phyloP scores from a whole-genome alignment of 2,888 invertebrate genomes.

The Heliconius aoede region DNA sequence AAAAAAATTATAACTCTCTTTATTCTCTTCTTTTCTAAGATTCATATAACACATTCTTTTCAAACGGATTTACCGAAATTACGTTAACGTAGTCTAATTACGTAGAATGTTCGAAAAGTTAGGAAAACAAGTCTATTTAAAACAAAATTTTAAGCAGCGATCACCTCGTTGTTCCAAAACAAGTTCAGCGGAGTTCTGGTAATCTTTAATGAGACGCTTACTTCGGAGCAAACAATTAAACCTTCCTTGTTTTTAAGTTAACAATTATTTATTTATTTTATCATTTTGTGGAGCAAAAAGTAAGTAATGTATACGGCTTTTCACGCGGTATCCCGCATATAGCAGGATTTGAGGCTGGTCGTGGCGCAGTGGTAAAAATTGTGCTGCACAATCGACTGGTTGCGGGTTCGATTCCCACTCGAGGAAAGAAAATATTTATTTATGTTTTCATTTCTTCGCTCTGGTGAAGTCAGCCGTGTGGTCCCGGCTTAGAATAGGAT shows the following conservation, averaged over 20 bases:
- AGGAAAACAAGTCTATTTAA: conserved; percentile 14
- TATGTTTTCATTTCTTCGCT: no score
- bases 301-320: neutral
- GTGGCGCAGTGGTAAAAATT: no score
- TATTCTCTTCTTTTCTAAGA: neutral
- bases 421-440: no score
- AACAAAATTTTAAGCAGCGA: conserved; percentile 16
- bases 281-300: neutral
- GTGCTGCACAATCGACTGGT: no score
- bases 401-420: no score
- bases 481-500: no score
- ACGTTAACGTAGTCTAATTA: neutral
- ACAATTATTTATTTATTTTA: neutral
- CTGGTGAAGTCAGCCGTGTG: no score
- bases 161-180: conserved; percentile 15
- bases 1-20: neutral
- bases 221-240: neutral
- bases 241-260: neutral
- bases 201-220: conserved; percentile 22
- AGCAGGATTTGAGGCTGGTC: no score
- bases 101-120: neutral
- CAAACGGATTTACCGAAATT: neutral
- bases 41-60: neutral
- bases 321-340: no score
- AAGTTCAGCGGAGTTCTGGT: conserved; percentile 8